These are phyloP conservation scores for Acropora tenuis DNA, from an alignment of 64 coral and sea anemone genomes.

Conservation along the genomic window DNA sequence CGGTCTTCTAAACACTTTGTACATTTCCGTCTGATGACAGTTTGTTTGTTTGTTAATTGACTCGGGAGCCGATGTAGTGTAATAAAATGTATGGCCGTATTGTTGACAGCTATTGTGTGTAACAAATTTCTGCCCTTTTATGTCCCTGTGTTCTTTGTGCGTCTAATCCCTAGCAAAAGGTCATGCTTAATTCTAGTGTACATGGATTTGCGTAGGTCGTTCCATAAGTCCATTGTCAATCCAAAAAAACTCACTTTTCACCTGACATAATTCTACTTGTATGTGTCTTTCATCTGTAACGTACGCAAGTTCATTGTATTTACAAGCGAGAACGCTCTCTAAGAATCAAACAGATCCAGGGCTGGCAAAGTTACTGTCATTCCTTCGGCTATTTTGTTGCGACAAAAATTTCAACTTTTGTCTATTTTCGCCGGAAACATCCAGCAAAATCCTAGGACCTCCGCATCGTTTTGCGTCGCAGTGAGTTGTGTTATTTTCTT, in stretches of 20 bases:
- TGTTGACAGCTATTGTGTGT: not conserved
- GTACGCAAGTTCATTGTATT: not conserved
- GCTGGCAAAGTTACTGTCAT: not conserved
- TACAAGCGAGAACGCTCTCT: not conserved
- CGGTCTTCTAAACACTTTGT: not conserved
- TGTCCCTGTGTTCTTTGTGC: conserved; percentile 10
- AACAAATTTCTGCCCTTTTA: not conserved
- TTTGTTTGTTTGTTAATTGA: not conserved
- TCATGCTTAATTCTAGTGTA: conserved; percentile 1
- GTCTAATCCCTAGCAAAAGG: not conserved
- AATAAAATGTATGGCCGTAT: not conserved
- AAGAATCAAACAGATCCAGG: not conserved
- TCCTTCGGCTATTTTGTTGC: not conserved
- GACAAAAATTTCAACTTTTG: not conserved
- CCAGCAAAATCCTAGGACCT: too few relatives aligned
- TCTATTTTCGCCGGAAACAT: not conserved
- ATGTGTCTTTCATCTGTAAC: not conserved
- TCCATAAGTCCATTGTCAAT: too few relatives aligned
- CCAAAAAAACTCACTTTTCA: not conserved
- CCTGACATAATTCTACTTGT: not conserved
- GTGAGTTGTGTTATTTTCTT: not conserved
- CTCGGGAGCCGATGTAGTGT: not conserved
- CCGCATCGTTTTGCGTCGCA: not conserved
- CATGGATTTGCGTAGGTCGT: not conserved
- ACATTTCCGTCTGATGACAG: not conserved